Conservation (phyloP, 2,113 vertebrate species). For the Alethe diademata region DNA sequence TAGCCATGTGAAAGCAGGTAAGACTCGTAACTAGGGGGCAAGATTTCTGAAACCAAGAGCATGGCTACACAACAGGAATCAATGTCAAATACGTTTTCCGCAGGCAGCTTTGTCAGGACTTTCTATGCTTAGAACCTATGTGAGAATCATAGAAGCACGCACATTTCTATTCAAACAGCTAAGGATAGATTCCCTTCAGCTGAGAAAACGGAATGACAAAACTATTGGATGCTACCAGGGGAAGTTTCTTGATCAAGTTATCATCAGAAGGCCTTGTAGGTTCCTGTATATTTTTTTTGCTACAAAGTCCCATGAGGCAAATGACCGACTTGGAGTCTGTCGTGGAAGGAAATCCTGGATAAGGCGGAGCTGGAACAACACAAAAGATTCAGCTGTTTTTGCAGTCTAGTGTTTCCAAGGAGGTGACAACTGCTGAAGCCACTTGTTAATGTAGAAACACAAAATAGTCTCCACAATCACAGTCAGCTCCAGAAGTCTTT, state of each 20-base stretch:
- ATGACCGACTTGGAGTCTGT: background rate
- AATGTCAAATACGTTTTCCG: background rate
- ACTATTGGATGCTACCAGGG: background rate
- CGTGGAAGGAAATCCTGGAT: background rate
- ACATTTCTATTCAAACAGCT: background rate
- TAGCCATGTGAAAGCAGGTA: background rate
- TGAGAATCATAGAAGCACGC: fast-evolving
- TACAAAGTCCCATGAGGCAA: background rate
- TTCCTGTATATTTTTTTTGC: background rate
- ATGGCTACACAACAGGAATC: background rate
- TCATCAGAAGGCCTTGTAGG: background rate
- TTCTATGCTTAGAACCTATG: background rate
- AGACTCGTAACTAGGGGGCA: background rate
- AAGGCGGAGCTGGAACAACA: background rate
- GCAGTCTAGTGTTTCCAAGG: background rate
- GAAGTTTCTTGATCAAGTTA: background rate
- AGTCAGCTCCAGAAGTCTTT: background rate
- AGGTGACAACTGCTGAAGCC: background rate
- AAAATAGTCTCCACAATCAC: background rate
- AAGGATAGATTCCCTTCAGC: background rate
- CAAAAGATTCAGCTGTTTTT: background rate
- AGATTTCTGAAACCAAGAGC: background rate
- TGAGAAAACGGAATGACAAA: background rate
- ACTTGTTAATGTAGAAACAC: background rate
- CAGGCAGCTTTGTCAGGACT: background rate